phyloP scores from a whole-genome alignment of 1,140 invertebrate species.

The Heterodera schachtii region DNA sequence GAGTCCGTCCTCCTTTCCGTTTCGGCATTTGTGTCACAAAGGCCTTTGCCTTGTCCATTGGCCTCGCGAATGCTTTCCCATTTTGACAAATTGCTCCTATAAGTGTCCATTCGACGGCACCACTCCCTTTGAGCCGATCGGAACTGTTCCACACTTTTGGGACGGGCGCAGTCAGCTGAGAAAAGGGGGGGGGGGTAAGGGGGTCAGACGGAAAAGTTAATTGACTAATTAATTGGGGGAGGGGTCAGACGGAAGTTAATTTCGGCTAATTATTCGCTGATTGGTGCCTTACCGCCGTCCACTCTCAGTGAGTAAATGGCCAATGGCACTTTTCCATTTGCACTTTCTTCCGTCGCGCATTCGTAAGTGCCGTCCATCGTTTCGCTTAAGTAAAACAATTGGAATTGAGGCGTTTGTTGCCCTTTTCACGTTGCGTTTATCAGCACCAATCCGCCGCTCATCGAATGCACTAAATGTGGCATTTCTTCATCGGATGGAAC shows the following conservation, averaged over 20 bases:
- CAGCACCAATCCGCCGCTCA: conserved; percentile 53
- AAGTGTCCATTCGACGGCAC: conserved; percentile 53
- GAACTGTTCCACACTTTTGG: conserved; percentile 57
- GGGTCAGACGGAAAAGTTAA: too few species aligned
- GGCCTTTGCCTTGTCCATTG: background rate
- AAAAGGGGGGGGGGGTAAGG: conserved; percentile 16
- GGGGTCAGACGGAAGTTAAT: too few species aligned
- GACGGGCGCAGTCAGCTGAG: conserved; percentile 53
- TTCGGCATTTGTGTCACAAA: background rate
- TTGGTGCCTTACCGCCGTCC: conserved; percentile 4
- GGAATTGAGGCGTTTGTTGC: background rate
- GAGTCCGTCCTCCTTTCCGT: background rate
- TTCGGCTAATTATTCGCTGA: too few species aligned
- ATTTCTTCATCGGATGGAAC: conserved; percentile 21
- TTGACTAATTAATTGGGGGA: too few species aligned
- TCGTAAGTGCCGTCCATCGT: background rate
- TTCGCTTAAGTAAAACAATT: background rate
- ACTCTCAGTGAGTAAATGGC: conserved; percentile 12
- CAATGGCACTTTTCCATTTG: background rate
- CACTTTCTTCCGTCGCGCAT: conserved; percentile 9
- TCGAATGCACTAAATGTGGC: conserved; percentile 37
- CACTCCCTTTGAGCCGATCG: conserved; percentile 58
- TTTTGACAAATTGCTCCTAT: conserved; percentile 49
- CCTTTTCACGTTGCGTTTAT: conserved; percentile 46
- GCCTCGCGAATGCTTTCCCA: conserved; percentile 43